A percentile compares a stretch with the other conserved stretches of the same genome.
phyloP scores from a whole-genome alignment of 2,797 vertebrate species.

The Silurus aristotelis region DNA sequence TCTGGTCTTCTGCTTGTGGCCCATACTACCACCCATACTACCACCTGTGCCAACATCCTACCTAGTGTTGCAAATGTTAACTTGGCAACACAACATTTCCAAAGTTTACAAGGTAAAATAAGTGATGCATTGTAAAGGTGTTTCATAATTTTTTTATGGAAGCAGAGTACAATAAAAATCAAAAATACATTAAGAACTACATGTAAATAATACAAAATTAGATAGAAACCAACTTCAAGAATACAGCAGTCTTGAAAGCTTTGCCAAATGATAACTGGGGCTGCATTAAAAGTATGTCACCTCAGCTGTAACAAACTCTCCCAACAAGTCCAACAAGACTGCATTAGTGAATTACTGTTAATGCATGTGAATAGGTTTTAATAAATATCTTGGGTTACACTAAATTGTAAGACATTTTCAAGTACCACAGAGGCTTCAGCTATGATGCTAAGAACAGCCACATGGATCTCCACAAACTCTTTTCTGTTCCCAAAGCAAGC shows the following conservation, averaged over 20 bases:
- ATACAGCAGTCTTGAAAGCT: neutral
- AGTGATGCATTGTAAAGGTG: neutral
- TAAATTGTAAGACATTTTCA: neutral
- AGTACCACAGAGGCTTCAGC: neutral
- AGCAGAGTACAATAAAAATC: neutral
- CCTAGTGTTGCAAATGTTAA: too few relatives aligned
- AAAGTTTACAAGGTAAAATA: neutral
- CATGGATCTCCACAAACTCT: conserved; percentile 88
- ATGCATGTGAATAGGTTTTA: neutral
- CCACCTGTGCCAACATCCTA: too few relatives aligned
- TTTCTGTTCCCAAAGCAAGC: conserved; percentile 82
- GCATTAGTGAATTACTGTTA: neutral
- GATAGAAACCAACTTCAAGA: neutral
- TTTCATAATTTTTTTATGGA: neutral
- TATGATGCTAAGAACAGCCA: conserved; percentile 65
- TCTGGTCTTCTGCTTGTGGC: too few relatives aligned
- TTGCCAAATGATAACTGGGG: neutral
- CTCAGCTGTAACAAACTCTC: neutral
- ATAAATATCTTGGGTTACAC: too few relatives aligned
- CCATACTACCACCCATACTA: too few relatives aligned
- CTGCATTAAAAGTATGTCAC: neutral
- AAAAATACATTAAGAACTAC: neutral
- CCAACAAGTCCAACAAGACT: neutral
- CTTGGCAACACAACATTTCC: too few relatives aligned
- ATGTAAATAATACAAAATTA: neutral